Conservation (phyloP, 1,140 invertebrate genomes). For the Drosophila funebris region DNA sequence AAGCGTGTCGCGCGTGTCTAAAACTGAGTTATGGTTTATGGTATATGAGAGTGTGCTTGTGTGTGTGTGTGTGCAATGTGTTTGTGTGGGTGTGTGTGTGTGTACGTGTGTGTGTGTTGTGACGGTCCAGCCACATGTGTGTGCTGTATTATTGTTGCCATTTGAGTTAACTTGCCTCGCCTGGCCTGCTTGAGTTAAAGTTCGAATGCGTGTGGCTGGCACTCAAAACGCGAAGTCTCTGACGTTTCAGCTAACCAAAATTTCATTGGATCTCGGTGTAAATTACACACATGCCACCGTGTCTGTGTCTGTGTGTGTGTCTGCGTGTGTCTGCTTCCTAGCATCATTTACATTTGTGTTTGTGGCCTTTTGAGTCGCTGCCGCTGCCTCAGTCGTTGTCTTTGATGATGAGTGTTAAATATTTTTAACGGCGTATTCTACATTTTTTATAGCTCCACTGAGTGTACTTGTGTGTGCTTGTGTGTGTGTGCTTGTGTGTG, state of each 20-base stretch:
- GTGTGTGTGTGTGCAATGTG: not conserved
- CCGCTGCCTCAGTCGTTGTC: constrained; percentile 9
- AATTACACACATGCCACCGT: constrained; percentile 34
- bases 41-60: not conserved
- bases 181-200: not conserved
- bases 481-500: constrained; percentile 5
- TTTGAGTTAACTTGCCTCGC: constrained; percentile 30
- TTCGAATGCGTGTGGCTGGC: constrained; percentile 2
- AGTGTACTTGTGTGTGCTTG: constrained; percentile 6
- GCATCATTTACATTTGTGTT: constrained; percentile 33
- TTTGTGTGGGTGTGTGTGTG: constrained; percentile 5
- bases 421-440: constrained; percentile 25
- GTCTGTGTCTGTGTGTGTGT: not conserved
- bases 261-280: constrained; percentile 50
- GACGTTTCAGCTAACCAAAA: constrained; percentile 26
- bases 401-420: constrained; percentile 48
- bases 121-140: constrained; percentile 23
- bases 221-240: constrained; percentile 9
- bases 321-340: constrained; percentile 1
- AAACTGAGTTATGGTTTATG: constrained; percentile 37
- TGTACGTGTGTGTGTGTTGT: not conserved
- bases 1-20: constrained; percentile 40
- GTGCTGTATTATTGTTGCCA: constrained; percentile 17
- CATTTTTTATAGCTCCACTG: constrained; percentile 15
- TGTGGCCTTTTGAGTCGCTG: constrained; percentile 24